phyloP scores from a whole-genome alignment of 1,140 invertebrate genomes.

The Trinorchestia longiramus region DNA sequence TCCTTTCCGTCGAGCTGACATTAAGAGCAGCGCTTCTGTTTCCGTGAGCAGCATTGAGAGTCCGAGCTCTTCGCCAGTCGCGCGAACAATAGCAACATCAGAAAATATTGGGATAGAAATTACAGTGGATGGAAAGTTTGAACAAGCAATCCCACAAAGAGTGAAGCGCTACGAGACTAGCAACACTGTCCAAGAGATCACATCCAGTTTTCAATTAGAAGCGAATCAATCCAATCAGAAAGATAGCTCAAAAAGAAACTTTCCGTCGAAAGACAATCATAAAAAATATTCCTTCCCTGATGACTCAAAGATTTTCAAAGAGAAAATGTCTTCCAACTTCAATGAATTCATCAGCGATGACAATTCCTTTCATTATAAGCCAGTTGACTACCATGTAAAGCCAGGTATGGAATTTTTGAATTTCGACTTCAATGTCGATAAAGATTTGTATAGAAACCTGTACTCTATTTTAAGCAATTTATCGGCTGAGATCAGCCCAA shows the following conservation, averaged over 20 bases:
- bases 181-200: background rate
- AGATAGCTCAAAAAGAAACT: background rate
- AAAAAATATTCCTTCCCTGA: background rate
- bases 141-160: background rate
- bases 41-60: background rate
- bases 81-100: slow-evolving; percentile 12
- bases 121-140: background rate
- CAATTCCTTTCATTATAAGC: background rate
- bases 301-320: background rate
- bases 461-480: slow-evolving; percentile 28
- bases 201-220: background rate
- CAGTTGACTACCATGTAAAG: background rate
- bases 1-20: background rate
- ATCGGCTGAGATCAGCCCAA: slow-evolving; percentile 2
- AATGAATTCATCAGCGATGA: background rate
- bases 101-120: background rate
- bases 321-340: slow-evolving; percentile 22
- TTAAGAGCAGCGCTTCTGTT: background rate
- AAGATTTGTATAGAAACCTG: background rate
- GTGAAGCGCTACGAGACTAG: background rate
- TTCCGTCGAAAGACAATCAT: background rate
- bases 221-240: background rate
- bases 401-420: slow-evolving; percentile 3
- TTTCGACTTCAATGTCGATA: slow-evolving; percentile 9
- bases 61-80: background rate